A percentile compares a stretch with the other conserved stretches of the same genome.
Conservation (phyloP, 2,888 invertebrate species). For the Drosophila austrosaltans region DNA sequence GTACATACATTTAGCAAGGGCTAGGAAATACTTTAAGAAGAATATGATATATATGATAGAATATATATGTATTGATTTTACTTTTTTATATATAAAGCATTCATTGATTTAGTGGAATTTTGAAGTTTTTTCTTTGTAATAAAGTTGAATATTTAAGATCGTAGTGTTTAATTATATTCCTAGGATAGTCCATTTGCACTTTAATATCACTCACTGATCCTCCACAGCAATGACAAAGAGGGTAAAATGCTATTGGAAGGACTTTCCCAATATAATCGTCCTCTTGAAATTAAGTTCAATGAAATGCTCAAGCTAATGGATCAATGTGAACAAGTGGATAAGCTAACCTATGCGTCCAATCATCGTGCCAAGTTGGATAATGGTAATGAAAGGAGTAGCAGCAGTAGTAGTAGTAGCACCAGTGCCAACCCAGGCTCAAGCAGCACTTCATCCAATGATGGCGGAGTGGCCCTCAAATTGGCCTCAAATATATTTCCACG, state of each 20-base stretch:
- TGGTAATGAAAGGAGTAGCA: constrained; percentile 48
- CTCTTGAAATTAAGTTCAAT: constrained; percentile 87
- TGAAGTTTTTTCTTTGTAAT: too few relatives aligned
- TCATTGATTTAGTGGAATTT: too few relatives aligned
- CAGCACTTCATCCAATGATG: constrained; percentile 32
- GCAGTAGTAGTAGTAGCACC: constrained; percentile 81
- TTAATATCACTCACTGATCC: background rate
- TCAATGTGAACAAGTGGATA: constrained; percentile 90
- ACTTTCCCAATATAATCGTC: constrained; percentile 86
- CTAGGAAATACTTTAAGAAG: too few relatives aligned
- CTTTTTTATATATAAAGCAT: too few relatives aligned
- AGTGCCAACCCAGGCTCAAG: constrained; percentile 16
- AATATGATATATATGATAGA: too few relatives aligned
- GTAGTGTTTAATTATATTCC: too few relatives aligned
- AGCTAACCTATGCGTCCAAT: constrained; percentile 66
- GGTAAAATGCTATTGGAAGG: constrained; percentile 87
- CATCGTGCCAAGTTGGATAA: constrained; percentile 68
- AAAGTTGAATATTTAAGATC: too few relatives aligned
- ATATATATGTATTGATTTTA: too few relatives aligned
- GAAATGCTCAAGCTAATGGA: constrained; percentile 92
- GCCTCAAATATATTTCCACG: constrained; percentile 85
- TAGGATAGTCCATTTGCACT: too few relatives aligned
- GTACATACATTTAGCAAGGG: too few relatives aligned
- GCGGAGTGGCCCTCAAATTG: constrained; percentile 74
- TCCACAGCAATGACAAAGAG: constrained; percentile 88